Conservation (phyloP, 2,888 invertebrate species). For the Corbicula japonica region DNA sequence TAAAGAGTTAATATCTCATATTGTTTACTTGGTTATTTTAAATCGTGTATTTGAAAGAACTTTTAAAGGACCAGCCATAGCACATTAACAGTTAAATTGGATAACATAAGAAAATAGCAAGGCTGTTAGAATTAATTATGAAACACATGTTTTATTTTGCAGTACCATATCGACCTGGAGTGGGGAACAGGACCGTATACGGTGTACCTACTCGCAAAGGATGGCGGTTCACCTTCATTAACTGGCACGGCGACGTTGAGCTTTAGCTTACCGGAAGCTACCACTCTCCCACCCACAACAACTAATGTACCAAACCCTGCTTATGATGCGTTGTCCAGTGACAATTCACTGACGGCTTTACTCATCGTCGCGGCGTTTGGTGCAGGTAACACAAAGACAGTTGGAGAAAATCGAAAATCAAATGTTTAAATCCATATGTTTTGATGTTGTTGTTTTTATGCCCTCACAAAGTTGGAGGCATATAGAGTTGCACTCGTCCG, state of each 20-base stretch:
- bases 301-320: slow-evolving; percentile 40
- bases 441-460: too few relatives aligned
- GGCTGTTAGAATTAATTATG: too few relatives aligned
- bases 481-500: too few relatives aligned
- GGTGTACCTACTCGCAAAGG: slow-evolving; percentile 42
- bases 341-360: slow-evolving; percentile 16
- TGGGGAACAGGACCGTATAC: slow-evolving; percentile 45
- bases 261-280: slow-evolving; percentile 38
- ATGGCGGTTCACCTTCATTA: slow-evolving; percentile 42
- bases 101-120: too few relatives aligned
- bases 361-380: slow-evolving; percentile 26
- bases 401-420: too few relatives aligned
- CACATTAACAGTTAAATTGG: too few relatives aligned
- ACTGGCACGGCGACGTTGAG: slow-evolving; percentile 51
- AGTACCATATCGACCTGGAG: slow-evolving; percentile 38
- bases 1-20: too few relatives aligned
- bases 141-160: not conserved
- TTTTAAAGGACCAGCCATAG: too few relatives aligned
- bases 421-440: too few relatives aligned
- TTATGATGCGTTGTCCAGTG: slow-evolving; percentile 32
- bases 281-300: slow-evolving; percentile 47
- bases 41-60: slow-evolving; percentile 3
- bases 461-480: too few relatives aligned
- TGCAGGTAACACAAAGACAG: too few relatives aligned
- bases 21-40: too few relatives aligned